A percentile compares a stretch with the other conserved stretches of the same genome.
Evolutionary conservation across 2,113 vertebrate genomes (phyloP).

Genomic region (Herpetotheres cachinnans): DNA sequence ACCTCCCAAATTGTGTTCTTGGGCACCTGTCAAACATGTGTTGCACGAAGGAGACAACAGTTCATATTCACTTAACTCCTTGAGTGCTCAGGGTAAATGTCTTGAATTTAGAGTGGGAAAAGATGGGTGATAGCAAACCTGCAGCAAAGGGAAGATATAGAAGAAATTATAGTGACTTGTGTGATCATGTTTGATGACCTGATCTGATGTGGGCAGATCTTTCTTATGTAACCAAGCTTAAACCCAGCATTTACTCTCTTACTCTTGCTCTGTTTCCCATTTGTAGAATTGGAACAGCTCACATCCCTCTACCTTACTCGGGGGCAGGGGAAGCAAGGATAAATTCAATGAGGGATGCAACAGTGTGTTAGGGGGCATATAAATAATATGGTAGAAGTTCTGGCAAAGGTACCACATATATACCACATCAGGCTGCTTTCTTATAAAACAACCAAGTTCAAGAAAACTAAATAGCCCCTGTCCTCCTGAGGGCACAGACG

Average conservation of each 20-base stretch:
- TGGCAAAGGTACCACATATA: not conserved
- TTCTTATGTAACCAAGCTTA: not conserved
- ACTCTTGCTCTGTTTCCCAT: not conserved
- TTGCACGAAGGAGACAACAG: not conserved
- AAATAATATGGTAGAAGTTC: not conserved
- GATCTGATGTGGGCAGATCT: not conserved
- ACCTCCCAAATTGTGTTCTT: not conserved
- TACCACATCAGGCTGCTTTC: not conserved
- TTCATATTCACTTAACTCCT: not conserved
- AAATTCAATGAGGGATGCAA: not conserved
- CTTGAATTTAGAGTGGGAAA: not conserved
- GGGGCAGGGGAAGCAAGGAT: not conserved
- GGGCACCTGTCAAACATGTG: not conserved
- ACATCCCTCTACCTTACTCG: not conserved
- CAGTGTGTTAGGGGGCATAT: not conserved
- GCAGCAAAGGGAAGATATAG: not conserved
- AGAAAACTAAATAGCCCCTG: not conserved
- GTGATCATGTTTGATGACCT: not conserved
- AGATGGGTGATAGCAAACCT: not conserved
- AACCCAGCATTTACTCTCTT: not conserved
- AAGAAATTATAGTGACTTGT: not conserved
- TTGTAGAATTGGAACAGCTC: not conserved
- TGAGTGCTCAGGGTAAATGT: not conserved
- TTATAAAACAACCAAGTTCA: not conserved
- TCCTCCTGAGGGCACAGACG: not conserved